Percentiles rank a stretch among this genome's conserved stretches.
Evolutionary conservation across 2,888 invertebrate species (phyloP).

Genomic region (Bedellia somnulentella): DNA sequence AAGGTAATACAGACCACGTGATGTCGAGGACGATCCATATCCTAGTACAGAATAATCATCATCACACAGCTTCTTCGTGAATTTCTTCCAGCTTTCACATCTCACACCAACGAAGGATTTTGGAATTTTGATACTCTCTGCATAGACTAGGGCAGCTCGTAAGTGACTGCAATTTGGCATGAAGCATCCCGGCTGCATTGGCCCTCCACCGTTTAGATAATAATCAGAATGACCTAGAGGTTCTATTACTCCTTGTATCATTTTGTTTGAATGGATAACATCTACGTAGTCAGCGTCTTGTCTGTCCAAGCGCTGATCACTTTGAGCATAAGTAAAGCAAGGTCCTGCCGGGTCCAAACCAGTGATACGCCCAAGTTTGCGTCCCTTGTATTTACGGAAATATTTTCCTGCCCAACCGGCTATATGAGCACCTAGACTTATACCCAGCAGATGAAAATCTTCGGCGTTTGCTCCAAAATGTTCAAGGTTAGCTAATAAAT

Average conservation of each 20-base stretch:
- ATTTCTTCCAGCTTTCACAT: conserved; percentile 41
- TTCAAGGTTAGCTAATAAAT: conserved; percentile 49
- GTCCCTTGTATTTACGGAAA: conserved; percentile 35
- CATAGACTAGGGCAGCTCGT: conserved; percentile 41
- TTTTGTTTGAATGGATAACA: conserved; percentile 44
- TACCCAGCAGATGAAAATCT: conserved; percentile 57
- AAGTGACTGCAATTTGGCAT: conserved; percentile 51
- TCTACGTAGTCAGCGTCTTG: conserved; percentile 46
- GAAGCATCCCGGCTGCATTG: conserved; percentile 70
- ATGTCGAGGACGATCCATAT: conserved; percentile 39
- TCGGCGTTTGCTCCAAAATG: conserved; percentile 39
- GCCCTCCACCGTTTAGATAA: conserved; percentile 72
- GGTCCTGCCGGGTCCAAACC: conserved; percentile 55
- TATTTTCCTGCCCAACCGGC: conserved; percentile 55
- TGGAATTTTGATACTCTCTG: conserved; percentile 38
- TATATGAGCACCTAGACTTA: conserved; percentile 62
- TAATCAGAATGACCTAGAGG: conserved; percentile 73
- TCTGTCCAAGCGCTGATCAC: conserved; percentile 41
- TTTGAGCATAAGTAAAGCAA: conserved; percentile 42
- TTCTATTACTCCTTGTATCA: conserved; percentile 48
- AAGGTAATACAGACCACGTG: conserved; percentile 46
- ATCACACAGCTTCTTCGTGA: conserved; percentile 33
- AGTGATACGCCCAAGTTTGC: conserved; percentile 40
- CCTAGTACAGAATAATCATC: conserved; percentile 36
- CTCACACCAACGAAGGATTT: conserved; percentile 37